Conservation (phyloP, 2,797 vertebrate species). For the Lemur catta region DNA sequence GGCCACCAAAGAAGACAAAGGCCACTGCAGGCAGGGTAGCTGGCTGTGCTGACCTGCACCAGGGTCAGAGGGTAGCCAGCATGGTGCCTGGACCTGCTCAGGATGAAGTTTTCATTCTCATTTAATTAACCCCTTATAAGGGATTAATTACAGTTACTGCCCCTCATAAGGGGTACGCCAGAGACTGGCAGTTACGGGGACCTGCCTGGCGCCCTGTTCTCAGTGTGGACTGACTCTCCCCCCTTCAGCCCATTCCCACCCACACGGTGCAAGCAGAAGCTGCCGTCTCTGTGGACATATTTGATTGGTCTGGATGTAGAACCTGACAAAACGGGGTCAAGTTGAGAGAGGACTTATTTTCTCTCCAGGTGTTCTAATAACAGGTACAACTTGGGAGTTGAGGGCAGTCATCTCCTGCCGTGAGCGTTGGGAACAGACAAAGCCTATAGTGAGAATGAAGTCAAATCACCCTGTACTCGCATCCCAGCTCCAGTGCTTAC, state of each 20-base stretch:
- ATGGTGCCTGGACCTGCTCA: neutral
- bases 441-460: neutral
- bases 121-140: neutral
- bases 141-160: too few species aligned
- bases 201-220: neutral
- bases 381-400: neutral
- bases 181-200: neutral
- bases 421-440: neutral
- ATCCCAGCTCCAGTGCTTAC: neutral
- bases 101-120: neutral
- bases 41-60: neutral
- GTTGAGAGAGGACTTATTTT: neutral
- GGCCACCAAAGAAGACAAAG: neutral
- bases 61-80: neutral
- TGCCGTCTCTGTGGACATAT: neutral
- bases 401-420: neutral
- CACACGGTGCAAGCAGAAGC: neutral
- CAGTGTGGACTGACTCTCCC: neutral
- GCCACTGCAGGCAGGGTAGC: neutral
- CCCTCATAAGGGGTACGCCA: too few species aligned
- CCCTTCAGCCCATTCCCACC: neutral
- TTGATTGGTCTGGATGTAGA: neutral
- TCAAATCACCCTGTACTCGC: neutral
- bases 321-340: neutral
- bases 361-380: neutral